A percentile compares a stretch with the other conserved stretches of the same genome.
phyloP scores from a whole-genome alignment of 2,888 invertebrate species.

The Axea sp. region DNA sequence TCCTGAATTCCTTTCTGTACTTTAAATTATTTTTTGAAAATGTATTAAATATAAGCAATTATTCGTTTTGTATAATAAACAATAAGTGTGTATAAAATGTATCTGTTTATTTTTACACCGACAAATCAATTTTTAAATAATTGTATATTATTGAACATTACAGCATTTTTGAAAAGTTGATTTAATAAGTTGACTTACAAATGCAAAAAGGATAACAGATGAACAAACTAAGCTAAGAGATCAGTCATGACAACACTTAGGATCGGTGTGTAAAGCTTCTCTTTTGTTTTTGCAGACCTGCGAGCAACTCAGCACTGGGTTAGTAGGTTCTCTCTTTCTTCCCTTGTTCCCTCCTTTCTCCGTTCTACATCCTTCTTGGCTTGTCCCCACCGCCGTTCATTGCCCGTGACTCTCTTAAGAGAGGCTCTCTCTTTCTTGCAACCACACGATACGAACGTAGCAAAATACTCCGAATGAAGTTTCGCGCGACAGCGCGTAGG shows the following conservation, averaged over 20 bases:
- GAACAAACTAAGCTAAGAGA: too few relatives aligned
- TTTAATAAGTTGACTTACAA: conserved; percentile 13
- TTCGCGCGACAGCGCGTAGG: conserved; percentile 59
- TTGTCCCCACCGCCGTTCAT: conserved; percentile 57
- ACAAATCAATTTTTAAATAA: too few relatives aligned
- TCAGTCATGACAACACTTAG: conserved; percentile 56
- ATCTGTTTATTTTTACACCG: conserved; percentile 2
- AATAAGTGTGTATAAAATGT: conserved; percentile 45
- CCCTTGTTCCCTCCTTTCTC: conserved; percentile 68
- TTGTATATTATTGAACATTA: too few relatives aligned
- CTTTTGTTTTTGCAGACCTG: conserved; percentile 76
- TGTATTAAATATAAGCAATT: conserved; percentile 66
- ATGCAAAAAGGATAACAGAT: not conserved
- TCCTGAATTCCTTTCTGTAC: conserved; percentile 55
- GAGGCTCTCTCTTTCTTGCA: conserved; percentile 59
- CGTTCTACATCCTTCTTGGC: conserved; percentile 64
- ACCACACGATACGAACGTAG: conserved; percentile 47
- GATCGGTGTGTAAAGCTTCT: conserved; percentile 67
- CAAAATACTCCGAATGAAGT: conserved; percentile 53
- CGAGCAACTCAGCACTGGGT: conserved; percentile 76
- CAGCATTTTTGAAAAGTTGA: too few relatives aligned
- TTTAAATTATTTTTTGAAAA: conserved; percentile 66
- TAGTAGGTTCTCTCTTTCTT: conserved; percentile 74
- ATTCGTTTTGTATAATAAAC: conserved; percentile 73
- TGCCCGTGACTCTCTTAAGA: conserved; percentile 59